Conservation (phyloP, 2,113 vertebrate species). For the Pseudonaja textilis region DNA sequence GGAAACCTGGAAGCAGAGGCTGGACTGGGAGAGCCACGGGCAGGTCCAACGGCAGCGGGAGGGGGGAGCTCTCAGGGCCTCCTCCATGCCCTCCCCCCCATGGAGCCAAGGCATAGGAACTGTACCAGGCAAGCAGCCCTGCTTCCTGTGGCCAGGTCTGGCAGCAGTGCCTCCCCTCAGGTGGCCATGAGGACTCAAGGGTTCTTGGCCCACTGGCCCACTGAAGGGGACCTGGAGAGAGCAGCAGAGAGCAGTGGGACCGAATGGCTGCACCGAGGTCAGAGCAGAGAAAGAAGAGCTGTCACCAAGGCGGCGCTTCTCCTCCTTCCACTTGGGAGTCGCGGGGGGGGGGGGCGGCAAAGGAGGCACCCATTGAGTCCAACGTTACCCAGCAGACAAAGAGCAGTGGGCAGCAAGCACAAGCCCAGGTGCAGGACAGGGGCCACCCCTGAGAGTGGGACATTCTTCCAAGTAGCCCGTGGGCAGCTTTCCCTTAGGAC, state of each 20-base stretch:
- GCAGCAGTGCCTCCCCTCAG: neutral
- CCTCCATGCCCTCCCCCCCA: neutral
- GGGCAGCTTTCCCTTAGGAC: conserved; percentile 45
- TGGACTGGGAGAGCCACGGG: neutral
- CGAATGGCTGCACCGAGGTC: neutral
- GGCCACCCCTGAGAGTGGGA: neutral
- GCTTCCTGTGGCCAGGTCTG: neutral
- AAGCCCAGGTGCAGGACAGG: neutral
- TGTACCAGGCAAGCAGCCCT: neutral
- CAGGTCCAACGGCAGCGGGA: too few relatives aligned
- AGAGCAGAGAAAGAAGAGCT: neutral
- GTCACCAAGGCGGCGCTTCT: neutral
- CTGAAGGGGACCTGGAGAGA: neutral
- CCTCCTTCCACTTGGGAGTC: neutral
- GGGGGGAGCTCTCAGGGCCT: neutral
- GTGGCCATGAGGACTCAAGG: neutral
- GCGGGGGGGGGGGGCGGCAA: accelerated
- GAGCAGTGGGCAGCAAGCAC: neutral
- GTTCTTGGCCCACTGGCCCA: neutral
- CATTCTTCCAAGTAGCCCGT: neutral
- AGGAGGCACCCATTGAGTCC: neutral
- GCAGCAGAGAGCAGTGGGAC: neutral
- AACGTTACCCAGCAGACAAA: neutral
- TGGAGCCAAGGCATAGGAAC: neutral
- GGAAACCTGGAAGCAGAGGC: neutral